Conservation (phyloP, 2,888 invertebrate species). For the Nephrotoma guestfalica region DNA sequence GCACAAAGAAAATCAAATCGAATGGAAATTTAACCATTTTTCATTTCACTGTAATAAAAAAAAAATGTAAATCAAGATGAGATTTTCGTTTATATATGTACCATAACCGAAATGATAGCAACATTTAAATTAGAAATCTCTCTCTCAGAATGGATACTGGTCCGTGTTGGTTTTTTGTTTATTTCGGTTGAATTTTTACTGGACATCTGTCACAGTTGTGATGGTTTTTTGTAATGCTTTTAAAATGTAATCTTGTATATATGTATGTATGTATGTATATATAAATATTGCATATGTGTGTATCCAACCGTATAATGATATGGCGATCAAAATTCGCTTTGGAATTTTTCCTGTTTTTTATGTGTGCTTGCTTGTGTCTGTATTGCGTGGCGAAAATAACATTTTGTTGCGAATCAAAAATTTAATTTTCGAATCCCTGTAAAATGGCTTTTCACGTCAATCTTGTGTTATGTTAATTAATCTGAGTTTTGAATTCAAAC, state of each 20-base stretch:
- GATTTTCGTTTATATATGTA: neutral
- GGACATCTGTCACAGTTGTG: constrained; percentile 1
- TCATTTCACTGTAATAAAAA: neutral
- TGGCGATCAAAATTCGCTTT: neutral
- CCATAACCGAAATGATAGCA: neutral
- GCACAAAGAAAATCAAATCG: neutral
- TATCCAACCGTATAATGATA: neutral
- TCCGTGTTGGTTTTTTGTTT: neutral
- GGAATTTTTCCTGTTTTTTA: neutral
- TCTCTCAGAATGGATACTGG: neutral
- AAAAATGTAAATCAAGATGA: neutral
- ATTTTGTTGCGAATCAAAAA: neutral
- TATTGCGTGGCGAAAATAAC: neutral
- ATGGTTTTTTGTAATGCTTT: neutral
- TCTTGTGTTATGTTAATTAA: neutral
- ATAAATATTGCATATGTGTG: neutral
- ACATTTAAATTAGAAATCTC: neutral
- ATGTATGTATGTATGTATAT: too few relatives aligned
- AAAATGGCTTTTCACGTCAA: neutral
- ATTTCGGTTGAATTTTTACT: neutral
- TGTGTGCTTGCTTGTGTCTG: too few relatives aligned
- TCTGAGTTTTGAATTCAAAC: neutral
- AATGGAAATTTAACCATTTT: constrained; percentile 3
- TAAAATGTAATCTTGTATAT: neutral
- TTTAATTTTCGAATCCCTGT: neutral